phyloP scores from a whole-genome alignment of 2,888 invertebrate genomes.

The Apomyelois bistriatella region DNA sequence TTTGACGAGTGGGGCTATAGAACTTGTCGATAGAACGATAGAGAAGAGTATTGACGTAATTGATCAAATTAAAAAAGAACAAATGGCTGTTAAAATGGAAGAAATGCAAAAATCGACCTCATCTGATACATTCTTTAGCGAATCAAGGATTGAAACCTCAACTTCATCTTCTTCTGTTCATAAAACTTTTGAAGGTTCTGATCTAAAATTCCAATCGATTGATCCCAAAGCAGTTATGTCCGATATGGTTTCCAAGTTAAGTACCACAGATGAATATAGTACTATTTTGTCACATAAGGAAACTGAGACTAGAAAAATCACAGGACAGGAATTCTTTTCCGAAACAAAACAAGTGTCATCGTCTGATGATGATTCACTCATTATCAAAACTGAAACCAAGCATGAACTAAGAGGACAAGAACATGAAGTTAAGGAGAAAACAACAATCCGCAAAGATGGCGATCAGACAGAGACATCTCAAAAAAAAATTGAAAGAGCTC shows the following conservation, averaged over 20 bases:
- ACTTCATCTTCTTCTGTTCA: conserved; percentile 69
- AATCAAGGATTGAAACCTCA: conserved; percentile 65
- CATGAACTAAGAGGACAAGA: conserved; percentile 71
- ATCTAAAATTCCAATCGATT: conserved; percentile 62
- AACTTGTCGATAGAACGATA: conserved; percentile 73
- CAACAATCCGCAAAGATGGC: conserved; percentile 62
- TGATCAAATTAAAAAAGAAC: conserved; percentile 67
- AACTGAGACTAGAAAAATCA: conserved; percentile 71
- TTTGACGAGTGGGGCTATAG: conserved; percentile 75
- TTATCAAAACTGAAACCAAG: conserved; percentile 71
- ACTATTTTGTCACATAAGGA: conserved; percentile 75
- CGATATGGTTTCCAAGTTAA: conserved; percentile 65
- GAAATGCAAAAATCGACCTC: conserved; percentile 59
- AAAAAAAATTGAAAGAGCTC: conserved; percentile 74
- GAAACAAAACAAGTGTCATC: conserved; percentile 74
- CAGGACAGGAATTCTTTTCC: conserved; percentile 70
- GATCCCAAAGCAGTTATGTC: conserved; percentile 66
- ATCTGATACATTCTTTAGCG: conserved; percentile 61
- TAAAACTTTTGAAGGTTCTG: conserved; percentile 56
- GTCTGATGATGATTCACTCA: conserved; percentile 69
- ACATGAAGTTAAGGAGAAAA: conserved; percentile 73
- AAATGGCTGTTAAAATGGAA: conserved; percentile 66
- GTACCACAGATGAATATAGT: conserved; percentile 51
- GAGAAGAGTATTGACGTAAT: conserved; percentile 67
- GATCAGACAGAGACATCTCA: conserved; percentile 74